Base-by-base conservation (phyloP, 2,797 vertebrate species). In the Betta splendens region DNA sequence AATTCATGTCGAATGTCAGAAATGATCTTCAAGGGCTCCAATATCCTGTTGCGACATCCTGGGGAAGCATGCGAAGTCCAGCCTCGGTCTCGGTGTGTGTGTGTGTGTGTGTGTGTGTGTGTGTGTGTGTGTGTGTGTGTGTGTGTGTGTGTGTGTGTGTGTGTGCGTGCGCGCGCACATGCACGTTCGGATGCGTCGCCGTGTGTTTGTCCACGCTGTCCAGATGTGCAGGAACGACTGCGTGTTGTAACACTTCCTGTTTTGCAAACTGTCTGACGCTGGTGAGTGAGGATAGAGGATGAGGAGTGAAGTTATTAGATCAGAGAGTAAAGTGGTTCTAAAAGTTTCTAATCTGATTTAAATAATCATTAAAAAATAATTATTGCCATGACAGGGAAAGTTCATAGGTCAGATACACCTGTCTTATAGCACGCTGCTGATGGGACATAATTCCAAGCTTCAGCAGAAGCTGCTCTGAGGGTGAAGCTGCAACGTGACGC, bases 201-300 rank as follows among this genome's bases (percentile, higher is more conserved):
- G 53, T 45, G 58, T 75, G 74, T 81, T 77, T 81, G 58, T 79
- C 48, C 21, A 17, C 59, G 22, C 39, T 9, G 75, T 83, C 86
- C 86, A 89, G 86, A 89, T 89, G 86, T 86, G 77, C 84, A 82
- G 85, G 77, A 85, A 85, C 38, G 48, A 44, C 64, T 63, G 69
- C 49, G 38, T 87, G 80, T 79, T 85, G 84, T 80, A 77, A 85
- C 81, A 60, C 64, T 89, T 89, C 89, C 89, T 89, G 89, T 90
- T 89, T 85, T 87, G 77, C 71, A 85, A 81, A 72, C 64, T 36
- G 59, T 78, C 64, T 69, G 4, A 17, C 81, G 81, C 86, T 47
- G 48, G 48, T 57, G 39, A 57, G 18, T 5, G 3, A 7, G 67
- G 50, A 63, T 17, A 4, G 28, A 28, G 13, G 36, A 35, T n/a